Conservation (phyloP, 2,113 vertebrate genomes). For the Sclerurus mexicanus region DNA sequence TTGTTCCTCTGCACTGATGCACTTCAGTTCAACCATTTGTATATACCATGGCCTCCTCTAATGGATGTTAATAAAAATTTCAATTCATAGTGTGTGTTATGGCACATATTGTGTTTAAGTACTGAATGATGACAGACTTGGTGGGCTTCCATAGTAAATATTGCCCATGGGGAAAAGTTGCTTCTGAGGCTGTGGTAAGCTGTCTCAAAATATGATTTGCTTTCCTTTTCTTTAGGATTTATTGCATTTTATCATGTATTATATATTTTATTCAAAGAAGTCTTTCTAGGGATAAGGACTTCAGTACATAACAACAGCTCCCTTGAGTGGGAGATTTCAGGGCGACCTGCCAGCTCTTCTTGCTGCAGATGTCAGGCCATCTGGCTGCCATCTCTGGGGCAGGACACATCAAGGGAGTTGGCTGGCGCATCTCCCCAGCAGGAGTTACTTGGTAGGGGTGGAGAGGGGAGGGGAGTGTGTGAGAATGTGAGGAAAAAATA, state of each 20-base stretch:
- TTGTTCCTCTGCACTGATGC: background rate
- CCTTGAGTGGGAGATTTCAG: conserved; percentile 66
- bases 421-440: conserved; percentile 43
- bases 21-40: background rate
- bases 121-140: background rate
- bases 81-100: background rate
- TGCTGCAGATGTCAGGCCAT: conserved; percentile 70
- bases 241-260: conserved; percentile 5
- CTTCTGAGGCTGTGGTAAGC: background rate
- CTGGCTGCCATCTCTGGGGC: conserved; percentile 65
- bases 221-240: conserved; percentile 21
- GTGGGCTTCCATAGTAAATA: conserved; percentile 6
- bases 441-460: conserved; percentile 22
- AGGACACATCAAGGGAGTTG: conserved; percentile 68
- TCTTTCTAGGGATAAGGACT: conserved; percentile 57
- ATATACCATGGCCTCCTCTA: background rate
- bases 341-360: conserved; percentile 61
- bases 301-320: conserved; percentile 56
- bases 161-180: background rate
- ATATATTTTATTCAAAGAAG: conserved; percentile 53
- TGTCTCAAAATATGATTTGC: conserved; percentile 7
- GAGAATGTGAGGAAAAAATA: background rate
- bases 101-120: background rate
- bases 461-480: background rate
- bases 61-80: background rate